Evolutionary conservation across 2,888 invertebrate genomes (phyloP).

Genomic region (Nomada ruficornis): DNA sequence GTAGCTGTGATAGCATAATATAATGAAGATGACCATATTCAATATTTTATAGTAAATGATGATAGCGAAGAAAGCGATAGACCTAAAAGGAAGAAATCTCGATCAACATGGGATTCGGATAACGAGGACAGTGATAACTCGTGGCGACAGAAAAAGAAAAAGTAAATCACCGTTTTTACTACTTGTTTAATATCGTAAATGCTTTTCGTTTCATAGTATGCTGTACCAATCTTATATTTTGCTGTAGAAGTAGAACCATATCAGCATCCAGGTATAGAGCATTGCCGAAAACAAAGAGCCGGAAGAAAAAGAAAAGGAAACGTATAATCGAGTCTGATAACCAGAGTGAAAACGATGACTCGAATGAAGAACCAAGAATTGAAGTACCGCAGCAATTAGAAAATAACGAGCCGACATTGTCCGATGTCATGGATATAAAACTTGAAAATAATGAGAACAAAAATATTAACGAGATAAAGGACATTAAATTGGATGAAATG

Average conservation of each 20-base stretch:
- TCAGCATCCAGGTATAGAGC: slow-evolving; percentile 73
- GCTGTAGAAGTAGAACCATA: slow-evolving; percentile 77
- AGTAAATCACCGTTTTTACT: slow-evolving; percentile 72
- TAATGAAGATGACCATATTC: not conserved
- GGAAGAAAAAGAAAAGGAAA: slow-evolving; percentile 84
- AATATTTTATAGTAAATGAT: slow-evolving; percentile 83
- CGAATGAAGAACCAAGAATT: slow-evolving; percentile 82
- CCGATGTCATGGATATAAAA: slow-evolving; percentile 39
- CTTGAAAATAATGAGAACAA: slow-evolving; percentile 43
- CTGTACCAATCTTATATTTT: slow-evolving; percentile 21
- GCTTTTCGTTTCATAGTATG: not conserved
- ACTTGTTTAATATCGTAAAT: not conserved
- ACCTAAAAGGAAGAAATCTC: slow-evolving; percentile 86
- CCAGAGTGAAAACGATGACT: slow-evolving; percentile 83
- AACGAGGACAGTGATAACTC: slow-evolving; percentile 87
- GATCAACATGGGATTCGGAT: slow-evolving; percentile 87
- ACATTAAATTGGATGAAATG: slow-evolving; percentile 32
- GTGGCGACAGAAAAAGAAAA: slow-evolving; percentile 85
- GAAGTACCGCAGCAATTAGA: slow-evolving; percentile 83
- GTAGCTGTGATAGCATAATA: not conserved
- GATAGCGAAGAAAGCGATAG: slow-evolving; percentile 86
- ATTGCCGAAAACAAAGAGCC: slow-evolving; percentile 81
- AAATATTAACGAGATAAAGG: slow-evolving; percentile 69
- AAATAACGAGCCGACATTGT: slow-evolving; percentile 24
- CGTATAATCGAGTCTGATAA: slow-evolving; percentile 82